Evolutionary conservation across 2,888 invertebrate genomes (phyloP), one percentile per base, ranked within the genome.

Genomic region (Spisula solida): DNA sequence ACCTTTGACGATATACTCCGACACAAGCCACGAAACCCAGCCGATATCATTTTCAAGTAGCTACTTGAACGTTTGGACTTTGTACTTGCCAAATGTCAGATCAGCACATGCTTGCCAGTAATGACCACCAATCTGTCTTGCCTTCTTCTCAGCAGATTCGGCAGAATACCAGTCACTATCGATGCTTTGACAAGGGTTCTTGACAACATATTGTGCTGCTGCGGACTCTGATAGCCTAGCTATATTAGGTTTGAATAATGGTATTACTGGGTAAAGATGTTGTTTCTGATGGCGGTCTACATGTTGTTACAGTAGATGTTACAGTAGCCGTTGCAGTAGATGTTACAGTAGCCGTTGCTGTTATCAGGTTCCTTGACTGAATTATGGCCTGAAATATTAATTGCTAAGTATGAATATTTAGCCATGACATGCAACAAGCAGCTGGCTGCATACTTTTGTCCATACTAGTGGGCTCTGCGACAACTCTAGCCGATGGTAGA

Each of bases 1-100:
- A 12, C 70, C 86, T 16, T 60, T 66, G 6, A 48, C 10, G 8
- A 70, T 66, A 48, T 14, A 81, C 70, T 81, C 70, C 0, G 86
- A 41, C 29, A 81, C 12, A 1, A 86, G 41, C 81, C 81, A 86
- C 1, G 34, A 75, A 0, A 29, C 41, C 78, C 79, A 87, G n/a
- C 87, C 83, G n/a, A 87, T 48, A 51, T 66, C 87, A 60, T 87
- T 87, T 34, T 87, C 87, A 1, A 87, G 78, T 25, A 87, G 80
- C 82, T 82, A 87, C 47, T 83, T 87, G 87, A 87, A 87, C 0
- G 78, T 82, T 56, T 87, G 48, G 34, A 82, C 87, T 2, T 14
- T 14, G 47, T 84, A 84, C 41, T 41, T 41, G 10, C 75, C 78
- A 48, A 34, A 82, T 55, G 75, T 82, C 79, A 87, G n/a, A 0